Evolutionary conservation across 2,797 vertebrate species (phyloP).

Genomic region (Syngnathus rostellatus): DNA sequence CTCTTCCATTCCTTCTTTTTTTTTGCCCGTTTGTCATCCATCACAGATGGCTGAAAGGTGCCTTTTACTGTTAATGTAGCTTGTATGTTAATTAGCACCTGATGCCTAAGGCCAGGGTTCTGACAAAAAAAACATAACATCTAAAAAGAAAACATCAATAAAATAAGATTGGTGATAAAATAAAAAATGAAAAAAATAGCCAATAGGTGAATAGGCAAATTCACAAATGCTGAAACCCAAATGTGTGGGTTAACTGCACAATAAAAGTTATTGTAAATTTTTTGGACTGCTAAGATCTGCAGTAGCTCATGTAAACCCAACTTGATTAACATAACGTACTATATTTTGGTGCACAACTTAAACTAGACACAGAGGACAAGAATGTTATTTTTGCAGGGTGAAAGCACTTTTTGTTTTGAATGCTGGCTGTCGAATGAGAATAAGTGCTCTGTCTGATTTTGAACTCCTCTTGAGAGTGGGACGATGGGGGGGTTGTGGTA

Average conservation of each 20-base stretch:
- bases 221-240: too few relatives aligned
- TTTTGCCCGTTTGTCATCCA: constrained; percentile 54
- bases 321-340: constrained; percentile 41
- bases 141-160: too few relatives aligned
- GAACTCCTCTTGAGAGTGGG: constrained; percentile 59
- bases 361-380: constrained; percentile 34
- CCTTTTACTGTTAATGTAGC: constrained; percentile 57
- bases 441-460: constrained; percentile 54
- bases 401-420: constrained; percentile 57
- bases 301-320: constrained; percentile 43
- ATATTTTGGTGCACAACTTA: constrained; percentile 39
- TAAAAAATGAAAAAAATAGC: too few relatives aligned
- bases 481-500: constrained; percentile 30
- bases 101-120: constrained; percentile 27
- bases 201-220: too few relatives aligned
- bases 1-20: neutral
- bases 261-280: too few relatives aligned
- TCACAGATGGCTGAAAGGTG: constrained; percentile 60
- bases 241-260: too few relatives aligned
- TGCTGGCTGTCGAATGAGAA: constrained; percentile 46
- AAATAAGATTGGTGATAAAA: too few relatives aligned
- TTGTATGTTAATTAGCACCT: constrained; percentile 40
- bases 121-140: too few relatives aligned
- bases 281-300: too few relatives aligned
- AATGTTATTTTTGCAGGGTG: constrained; percentile 15